Percentiles rank a stretch among this genome's conserved stretches.
These are phyloP conservation scores for Euleptes europaea DNA, from an alignment of 2,113 vertebrate genomes.

Conservation along the genomic window DNA sequence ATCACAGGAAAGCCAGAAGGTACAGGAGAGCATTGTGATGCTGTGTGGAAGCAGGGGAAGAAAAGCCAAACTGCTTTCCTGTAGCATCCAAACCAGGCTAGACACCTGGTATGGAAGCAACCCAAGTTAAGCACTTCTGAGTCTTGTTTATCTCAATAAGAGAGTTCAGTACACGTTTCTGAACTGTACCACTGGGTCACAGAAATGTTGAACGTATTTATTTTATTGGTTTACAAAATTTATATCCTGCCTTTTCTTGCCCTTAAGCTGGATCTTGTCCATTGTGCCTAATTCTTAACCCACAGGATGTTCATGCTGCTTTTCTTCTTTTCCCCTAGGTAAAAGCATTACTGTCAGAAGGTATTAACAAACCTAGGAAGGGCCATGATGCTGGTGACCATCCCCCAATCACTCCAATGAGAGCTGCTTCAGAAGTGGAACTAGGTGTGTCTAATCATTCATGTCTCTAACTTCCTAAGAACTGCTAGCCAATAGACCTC, in stretches of 20 bases:
- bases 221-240: not conserved
- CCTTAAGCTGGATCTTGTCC: not conserved
- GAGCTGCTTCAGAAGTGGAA: constrained; percentile 89
- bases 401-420: constrained; percentile 97
- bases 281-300: not conserved
- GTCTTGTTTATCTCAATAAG: not conserved
- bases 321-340: constrained; percentile 76
- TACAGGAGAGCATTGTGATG: too few species aligned
- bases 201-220: not conserved
- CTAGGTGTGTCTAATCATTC: constrained; percentile 85
- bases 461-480: not conserved
- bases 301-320: rapidly evolving
- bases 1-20: too few species aligned
- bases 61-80: too few species aligned
- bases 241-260: too few species aligned
- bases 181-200: not conserved
- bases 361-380: constrained; percentile 92
- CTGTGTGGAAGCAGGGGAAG: too few species aligned
- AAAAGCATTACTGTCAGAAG: constrained; percentile 83
- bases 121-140: not conserved
- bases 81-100: too few species aligned
- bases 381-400: constrained; percentile 94
- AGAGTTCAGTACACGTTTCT: not conserved
- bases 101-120: too few species aligned
- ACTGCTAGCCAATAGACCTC: not conserved